Evolutionary conservation across 1,140 invertebrate genomes (phyloP).

Genomic region (Bacillus rossius): DNA sequence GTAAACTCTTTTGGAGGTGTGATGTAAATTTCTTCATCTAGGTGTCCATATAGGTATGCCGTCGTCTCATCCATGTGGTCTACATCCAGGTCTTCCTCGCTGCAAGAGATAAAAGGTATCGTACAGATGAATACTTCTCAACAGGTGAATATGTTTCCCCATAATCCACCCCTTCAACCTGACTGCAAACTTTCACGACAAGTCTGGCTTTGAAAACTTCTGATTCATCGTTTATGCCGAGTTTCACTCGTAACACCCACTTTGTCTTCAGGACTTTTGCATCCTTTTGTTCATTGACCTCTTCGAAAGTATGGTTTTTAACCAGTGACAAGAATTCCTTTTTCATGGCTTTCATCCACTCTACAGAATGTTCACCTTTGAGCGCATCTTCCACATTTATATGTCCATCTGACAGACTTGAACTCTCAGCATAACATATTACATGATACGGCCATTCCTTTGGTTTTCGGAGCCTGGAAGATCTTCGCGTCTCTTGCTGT

Average conservation of each 20-base stretch:
- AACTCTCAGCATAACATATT: too few relatives aligned
- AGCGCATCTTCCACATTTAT: not conserved
- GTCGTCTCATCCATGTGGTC: conserved; percentile 22
- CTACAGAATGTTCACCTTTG: too few relatives aligned
- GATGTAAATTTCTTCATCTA: conserved; percentile 29
- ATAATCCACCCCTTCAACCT: not conserved
- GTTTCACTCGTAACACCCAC: not conserved
- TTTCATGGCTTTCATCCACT: not conserved
- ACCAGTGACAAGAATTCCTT: not conserved
- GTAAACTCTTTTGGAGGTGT: conserved; percentile 21
- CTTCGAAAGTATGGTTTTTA: not conserved
- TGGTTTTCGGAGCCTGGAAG: too few relatives aligned
- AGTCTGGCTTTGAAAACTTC: not conserved
- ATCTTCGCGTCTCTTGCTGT: too few relatives aligned
- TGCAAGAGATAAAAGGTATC: conserved; percentile 2
- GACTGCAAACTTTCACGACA: not conserved
- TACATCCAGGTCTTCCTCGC: conserved; percentile 8
- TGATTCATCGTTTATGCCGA: not conserved
- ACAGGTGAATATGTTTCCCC: not conserved
- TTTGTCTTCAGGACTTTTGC: not conserved
- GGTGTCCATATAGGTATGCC: conserved; percentile 27
- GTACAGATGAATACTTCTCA: not conserved
- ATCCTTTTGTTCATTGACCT: not conserved
- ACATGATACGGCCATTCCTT: too few relatives aligned
- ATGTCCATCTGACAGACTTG: too few relatives aligned